Conservation (phyloP, 2,797 vertebrate species). For the Crocodylus rhombifer region DNA sequence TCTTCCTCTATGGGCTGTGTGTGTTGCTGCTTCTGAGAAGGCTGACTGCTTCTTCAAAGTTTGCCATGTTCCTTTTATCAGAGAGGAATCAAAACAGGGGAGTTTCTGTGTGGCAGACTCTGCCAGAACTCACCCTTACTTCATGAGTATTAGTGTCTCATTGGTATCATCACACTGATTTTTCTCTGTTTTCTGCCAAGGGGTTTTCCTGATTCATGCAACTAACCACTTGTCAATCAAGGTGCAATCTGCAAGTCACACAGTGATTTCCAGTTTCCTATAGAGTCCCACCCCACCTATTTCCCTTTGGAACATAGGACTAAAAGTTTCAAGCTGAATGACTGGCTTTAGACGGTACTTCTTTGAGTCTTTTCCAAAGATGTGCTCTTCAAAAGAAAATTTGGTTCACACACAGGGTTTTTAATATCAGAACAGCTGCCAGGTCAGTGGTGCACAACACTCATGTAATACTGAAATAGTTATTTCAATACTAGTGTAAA, state of each 20-base stretch:
- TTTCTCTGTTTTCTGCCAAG: conserved; percentile 28
- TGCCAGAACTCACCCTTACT: conserved; percentile 29
- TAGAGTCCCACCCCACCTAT: background rate
- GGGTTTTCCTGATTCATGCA: conserved; percentile 51
- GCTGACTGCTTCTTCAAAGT: conserved; percentile 17
- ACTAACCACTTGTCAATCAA: conserved; percentile 14
- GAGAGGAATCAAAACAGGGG: background rate
- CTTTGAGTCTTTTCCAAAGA: background rate
- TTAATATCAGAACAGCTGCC: background rate
- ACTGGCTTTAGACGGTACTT: background rate
- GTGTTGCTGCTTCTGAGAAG: conserved; percentile 13
- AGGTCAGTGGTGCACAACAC: background rate
- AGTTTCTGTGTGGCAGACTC: background rate
- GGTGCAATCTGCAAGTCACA: conserved; percentile 5
- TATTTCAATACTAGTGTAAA: background rate
- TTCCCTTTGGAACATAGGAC: background rate
- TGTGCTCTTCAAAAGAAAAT: background rate
- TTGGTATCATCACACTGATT: background rate
- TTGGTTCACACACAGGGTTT: background rate
- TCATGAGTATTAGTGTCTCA: background rate
- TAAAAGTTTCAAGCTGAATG: too few relatives aligned
- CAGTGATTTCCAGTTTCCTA: background rate
- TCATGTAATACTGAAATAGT: background rate
- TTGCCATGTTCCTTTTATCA: conserved; percentile 30
- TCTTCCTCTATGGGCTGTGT: conserved; percentile 33